Evolutionary conservation across 2,113 vertebrate genomes (phyloP).

Genomic region (Reinhardtius hippoglossoides): DNA sequence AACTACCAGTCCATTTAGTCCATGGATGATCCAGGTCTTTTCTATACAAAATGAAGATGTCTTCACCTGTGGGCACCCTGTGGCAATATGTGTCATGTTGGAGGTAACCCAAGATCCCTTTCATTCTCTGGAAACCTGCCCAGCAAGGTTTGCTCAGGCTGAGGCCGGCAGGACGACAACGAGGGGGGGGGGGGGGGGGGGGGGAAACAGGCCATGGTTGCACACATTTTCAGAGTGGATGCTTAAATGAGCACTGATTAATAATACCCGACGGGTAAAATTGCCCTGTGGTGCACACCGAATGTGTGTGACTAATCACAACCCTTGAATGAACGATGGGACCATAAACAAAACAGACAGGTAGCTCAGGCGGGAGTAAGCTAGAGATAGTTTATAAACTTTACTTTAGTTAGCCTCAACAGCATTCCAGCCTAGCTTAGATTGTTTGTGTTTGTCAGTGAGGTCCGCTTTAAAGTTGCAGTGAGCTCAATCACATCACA

Average conservation of each 20-base stretch:
- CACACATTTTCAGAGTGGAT: neutral
- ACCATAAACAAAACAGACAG: neutral
- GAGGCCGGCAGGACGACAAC: conserved; percentile 49
- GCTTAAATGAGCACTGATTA: neutral
- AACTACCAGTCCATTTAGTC: conserved; percentile 47
- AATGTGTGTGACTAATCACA: neutral
- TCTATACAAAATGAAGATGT: conserved; percentile 38
- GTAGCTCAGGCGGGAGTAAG: too few relatives aligned
- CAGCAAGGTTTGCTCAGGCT: conserved; percentile 32
- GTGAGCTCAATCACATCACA: too few relatives aligned
- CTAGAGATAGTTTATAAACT: neutral
- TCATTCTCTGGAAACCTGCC: conserved; percentile 61
- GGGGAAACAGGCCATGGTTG: neutral
- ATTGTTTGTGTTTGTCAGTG: neutral
- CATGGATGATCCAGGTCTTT: conserved; percentile 45
- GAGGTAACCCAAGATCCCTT: conserved; percentile 63
- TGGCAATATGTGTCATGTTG: conserved; percentile 61
- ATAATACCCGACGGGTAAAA: neutral
- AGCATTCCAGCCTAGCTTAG: neutral
- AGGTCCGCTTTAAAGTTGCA: neutral
- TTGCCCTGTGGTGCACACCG: neutral
- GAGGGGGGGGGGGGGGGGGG: neutral
- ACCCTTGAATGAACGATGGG: neutral
- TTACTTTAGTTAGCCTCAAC: neutral
- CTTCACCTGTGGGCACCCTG: conserved; percentile 51